Conservation (phyloP, 2,797 vertebrate genomes). For the Chrosomus eos region DNA sequence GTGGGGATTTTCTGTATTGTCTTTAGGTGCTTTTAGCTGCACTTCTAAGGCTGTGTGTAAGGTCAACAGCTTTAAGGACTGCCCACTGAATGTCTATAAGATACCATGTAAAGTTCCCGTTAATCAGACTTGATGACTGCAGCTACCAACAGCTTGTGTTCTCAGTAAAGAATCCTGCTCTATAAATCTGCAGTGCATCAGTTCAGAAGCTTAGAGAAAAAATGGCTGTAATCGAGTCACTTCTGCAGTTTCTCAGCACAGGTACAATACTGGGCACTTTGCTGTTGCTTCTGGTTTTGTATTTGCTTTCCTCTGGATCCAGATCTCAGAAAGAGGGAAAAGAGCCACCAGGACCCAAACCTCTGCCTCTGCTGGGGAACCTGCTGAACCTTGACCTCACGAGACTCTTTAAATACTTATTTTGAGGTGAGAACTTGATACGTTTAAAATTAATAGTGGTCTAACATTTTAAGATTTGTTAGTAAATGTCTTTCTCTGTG, state of each 20-base stretch:
- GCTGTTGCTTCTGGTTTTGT: constrained; percentile 58
- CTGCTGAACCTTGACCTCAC: constrained; percentile 68
- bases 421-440: constrained; percentile 59
- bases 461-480: background rate
- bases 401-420: constrained; percentile 62
- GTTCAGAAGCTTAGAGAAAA: background rate
- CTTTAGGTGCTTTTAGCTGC: too few species aligned
- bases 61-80: too few species aligned
- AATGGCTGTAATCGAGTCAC: constrained; percentile 48
- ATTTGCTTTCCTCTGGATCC: constrained; percentile 45
- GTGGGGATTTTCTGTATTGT: too few species aligned
- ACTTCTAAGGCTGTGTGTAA: too few species aligned
- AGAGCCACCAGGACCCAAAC: constrained; percentile 69
- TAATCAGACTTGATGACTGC: too few species aligned
- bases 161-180: too few species aligned
- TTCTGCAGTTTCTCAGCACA: constrained; percentile 46
- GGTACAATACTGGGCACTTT: constrained; percentile 47
- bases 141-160: too few species aligned
- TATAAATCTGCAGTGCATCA: too few species aligned
- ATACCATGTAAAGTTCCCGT: too few species aligned
- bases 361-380: constrained; percentile 73
- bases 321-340: constrained; percentile 2
- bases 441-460: background rate
- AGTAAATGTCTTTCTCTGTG: background rate
- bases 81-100: too few species aligned